Evolutionary conservation across 1,140 invertebrate species (phyloP).

Genomic region (Drosophila suzukii): DNA sequence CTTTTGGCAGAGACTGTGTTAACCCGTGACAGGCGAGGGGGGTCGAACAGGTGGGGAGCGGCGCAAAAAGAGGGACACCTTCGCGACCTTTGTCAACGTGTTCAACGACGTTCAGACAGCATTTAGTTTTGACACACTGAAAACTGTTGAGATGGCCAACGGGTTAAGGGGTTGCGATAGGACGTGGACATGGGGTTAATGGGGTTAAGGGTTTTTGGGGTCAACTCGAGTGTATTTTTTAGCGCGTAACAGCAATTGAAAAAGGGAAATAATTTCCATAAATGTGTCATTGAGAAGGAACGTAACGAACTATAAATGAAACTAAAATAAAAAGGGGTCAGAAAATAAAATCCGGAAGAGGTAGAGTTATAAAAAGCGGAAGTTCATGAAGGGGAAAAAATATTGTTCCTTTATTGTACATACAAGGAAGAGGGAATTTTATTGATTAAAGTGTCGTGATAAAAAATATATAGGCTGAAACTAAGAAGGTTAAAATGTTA

Average conservation of each 20-base stretch:
- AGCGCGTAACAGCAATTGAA: slow-evolving; percentile 11
- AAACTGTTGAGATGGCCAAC: slow-evolving; percentile 41
- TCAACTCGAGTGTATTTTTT: slow-evolving; percentile 20
- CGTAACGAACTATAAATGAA: slow-evolving; percentile 17
- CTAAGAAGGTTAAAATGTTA: too few species aligned
- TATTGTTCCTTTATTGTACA: not conserved
- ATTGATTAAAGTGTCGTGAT: not conserved
- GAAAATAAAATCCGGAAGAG: not conserved
- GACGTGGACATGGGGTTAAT: slow-evolving; percentile 20
- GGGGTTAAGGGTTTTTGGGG: slow-evolving; percentile 29
- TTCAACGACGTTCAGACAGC: slow-evolving; percentile 47
- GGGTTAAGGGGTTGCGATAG: slow-evolving; percentile 8
- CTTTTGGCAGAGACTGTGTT: slow-evolving; percentile 46
- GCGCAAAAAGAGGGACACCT: slow-evolving; percentile 51
- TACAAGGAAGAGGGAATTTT: not conserved
- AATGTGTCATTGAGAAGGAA: slow-evolving; percentile 25
- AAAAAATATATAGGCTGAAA: too few species aligned
- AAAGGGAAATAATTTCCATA: slow-evolving; percentile 32
- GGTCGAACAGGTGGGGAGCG: slow-evolving; percentile 4
- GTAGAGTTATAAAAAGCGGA: not conserved
- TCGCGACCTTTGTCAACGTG: slow-evolving; percentile 72
- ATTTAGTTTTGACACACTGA: slow-evolving; percentile 54
- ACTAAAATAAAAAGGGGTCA: not conserved
- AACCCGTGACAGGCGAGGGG: slow-evolving; percentile 52
- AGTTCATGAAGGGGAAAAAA: too few species aligned